Base-by-base conservation (phyloP, 2,113 vertebrate genomes). In the Cryptomyrus ogoouensis region DNA sequence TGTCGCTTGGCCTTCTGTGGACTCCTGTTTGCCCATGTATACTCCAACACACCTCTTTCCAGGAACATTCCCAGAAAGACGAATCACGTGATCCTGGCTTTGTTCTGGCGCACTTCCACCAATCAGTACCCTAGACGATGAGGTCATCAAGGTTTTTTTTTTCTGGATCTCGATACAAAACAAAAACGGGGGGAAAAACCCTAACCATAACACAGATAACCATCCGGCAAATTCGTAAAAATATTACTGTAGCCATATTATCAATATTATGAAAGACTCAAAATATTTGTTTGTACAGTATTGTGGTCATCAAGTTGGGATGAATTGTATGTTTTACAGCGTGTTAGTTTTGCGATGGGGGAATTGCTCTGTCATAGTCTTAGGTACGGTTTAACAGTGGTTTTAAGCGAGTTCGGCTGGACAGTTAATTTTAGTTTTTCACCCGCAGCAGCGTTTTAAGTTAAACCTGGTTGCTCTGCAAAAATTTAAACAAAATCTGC, bases 1-100 rank as follows among this genome's bases (percentile, higher is more conserved):
- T 35, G 44, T 77, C 15, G 47, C 62, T 27, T 27, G 44, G 47
- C 47, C 27, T 24, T 12, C 87, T 39, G 39, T 66, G 52, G 44
- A 83, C 58, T 39, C 70, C 19, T 24, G 66, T 80, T 19, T 0
- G 84, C 89, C 62, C 90, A 58, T 66, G 90, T 87, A 77, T 46
- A 53, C 50, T 50, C 49, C 88, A 90, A 88, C 92, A 86, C 92
- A 58, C 88, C 88, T 90, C 92, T 94, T 94, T 93, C 93, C 92
- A 94, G 91, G 93, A 94, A 93, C 91, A 92, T 93, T 94, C 93
- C 87, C 91, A 93, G 93, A 93, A 94, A 91, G 91, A 50, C 39
- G 17, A 83, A 89, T 93, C 93, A 93, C 93, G 91, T 93, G 93
- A 56, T 77, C 27, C 15, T 5, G 49, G 21, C 89, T 91, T 88